A percentile compares a stretch with the other conserved stretches of the same genome.
These are phyloP conservation scores for Pyrocephalus nanus DNA, from an alignment of 2,797 vertebrate genomes.

Conservation along the genomic window DNA sequence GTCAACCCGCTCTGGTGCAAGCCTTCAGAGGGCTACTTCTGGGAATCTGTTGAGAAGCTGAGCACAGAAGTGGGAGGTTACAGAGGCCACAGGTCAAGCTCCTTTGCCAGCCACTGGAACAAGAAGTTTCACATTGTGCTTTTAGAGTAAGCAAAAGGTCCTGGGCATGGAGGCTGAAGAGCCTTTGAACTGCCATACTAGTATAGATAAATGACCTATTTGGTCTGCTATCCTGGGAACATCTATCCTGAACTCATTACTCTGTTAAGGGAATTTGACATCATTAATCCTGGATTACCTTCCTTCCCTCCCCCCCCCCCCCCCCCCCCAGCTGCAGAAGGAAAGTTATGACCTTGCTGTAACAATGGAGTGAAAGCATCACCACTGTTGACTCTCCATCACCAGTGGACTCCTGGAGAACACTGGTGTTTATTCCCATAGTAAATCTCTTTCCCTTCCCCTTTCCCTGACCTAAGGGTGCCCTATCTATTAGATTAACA, in stretches of 20 bases:
- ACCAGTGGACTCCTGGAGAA: not conserved
- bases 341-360: not conserved
- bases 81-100: not conserved
- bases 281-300: not conserved
- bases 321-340: not conserved
- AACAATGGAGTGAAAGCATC: not conserved
- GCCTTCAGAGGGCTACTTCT: not conserved
- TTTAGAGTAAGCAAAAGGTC: not conserved
- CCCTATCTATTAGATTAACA: not conserved
- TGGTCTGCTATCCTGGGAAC: not conserved
- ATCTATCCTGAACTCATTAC: not conserved
- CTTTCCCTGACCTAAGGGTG: not conserved
- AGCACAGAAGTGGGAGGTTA: not conserved
- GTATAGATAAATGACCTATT: not conserved
- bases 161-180: not conserved
- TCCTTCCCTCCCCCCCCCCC: no score
- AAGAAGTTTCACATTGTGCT: not conserved
- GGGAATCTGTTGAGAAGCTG: not conserved
- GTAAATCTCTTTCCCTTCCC: not conserved
- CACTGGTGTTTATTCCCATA: not conserved
- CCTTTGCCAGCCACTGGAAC: not conserved
- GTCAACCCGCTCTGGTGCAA: fast-evolving
- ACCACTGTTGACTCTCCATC: not conserved
- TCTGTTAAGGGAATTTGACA: not conserved
- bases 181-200: not conserved